phyloP scores from a whole-genome alignment of 1,140 invertebrate species.

The Ceratina japonica region DNA sequence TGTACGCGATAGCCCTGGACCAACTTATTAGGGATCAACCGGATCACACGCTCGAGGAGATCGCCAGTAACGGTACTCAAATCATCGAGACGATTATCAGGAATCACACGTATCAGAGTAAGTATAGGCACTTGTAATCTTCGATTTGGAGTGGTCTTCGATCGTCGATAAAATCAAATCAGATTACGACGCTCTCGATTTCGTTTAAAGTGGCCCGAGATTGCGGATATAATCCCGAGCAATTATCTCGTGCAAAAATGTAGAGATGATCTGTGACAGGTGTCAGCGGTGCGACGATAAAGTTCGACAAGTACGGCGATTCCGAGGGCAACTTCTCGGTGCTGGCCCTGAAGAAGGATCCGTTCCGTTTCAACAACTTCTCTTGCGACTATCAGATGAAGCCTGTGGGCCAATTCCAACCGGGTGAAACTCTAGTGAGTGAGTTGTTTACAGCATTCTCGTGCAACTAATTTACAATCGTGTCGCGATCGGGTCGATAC shows the following conservation, averaged over 20 bases:
- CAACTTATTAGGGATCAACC: slow-evolving; percentile 84
- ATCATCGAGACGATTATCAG: slow-evolving; percentile 90
- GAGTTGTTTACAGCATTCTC: slow-evolving; percentile 77
- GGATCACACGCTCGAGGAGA: slow-evolving; percentile 83
- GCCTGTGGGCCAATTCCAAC: slow-evolving; percentile 90
- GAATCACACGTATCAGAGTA: slow-evolving; percentile 89
- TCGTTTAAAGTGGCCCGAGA: too few species aligned
- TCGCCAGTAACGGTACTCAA: slow-evolving; percentile 87
- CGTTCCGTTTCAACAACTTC: slow-evolving; percentile 80
- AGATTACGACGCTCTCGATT: slow-evolving; percentile 12
- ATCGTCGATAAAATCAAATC: slow-evolving; percentile 23
- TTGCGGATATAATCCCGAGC: too few species aligned
- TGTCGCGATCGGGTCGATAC: background rate
- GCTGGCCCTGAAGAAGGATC: slow-evolving; percentile 85
- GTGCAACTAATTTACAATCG: slow-evolving; percentile 20
- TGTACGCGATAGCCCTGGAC: slow-evolving; percentile 93
- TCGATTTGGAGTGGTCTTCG: slow-evolving; percentile 16
- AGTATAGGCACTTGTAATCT: slow-evolving; percentile 72
- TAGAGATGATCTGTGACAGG: slow-evolving; percentile 80
- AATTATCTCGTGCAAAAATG: too few species aligned
- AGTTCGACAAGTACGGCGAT: slow-evolving; percentile 94
- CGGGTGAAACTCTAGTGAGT: slow-evolving; percentile 87
- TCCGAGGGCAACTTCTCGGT: slow-evolving; percentile 98
- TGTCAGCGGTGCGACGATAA: slow-evolving; percentile 94
- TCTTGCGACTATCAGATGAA: slow-evolving; percentile 87